Percentiles rank a stretch among this genome's conserved stretches.
These are phyloP conservation scores for Scaptomyza hsui DNA, from an alignment of 1,140 invertebrate genomes.

Conservation along the genomic window DNA sequence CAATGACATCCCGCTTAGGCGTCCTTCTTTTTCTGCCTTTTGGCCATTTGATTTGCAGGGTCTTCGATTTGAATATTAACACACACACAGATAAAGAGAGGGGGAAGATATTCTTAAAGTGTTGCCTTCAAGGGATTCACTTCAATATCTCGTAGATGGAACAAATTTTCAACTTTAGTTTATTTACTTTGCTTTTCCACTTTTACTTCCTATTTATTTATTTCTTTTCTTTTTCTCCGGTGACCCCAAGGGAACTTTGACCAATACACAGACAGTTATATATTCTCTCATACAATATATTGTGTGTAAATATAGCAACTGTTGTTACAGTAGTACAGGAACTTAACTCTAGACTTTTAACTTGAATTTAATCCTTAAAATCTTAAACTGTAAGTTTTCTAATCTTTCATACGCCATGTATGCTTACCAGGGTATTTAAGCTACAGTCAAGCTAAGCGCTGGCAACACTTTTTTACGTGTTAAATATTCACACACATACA, in stretches of 20 bases:
- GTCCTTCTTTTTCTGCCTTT: slow-evolving; percentile 49
- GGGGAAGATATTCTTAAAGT: slow-evolving; percentile 39
- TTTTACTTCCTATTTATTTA: background rate
- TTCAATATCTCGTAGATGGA: slow-evolving; percentile 25
- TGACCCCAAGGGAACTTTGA: slow-evolving; percentile 18
- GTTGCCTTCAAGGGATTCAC: slow-evolving; percentile 29
- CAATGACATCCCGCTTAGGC: slow-evolving; percentile 48
- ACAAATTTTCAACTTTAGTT: slow-evolving; percentile 37
- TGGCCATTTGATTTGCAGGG: slow-evolving; percentile 44
- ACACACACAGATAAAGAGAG: slow-evolving; percentile 31
- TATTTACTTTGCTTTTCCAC: slow-evolving; percentile 19
- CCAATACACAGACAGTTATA: slow-evolving; percentile 11
- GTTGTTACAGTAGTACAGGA: too few species aligned
- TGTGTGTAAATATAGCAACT: slow-evolving; percentile 2
- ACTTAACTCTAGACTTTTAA: too few species aligned
- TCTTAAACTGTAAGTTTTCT: too few species aligned
- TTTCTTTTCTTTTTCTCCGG: too few species aligned
- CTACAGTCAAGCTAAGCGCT: background rate
- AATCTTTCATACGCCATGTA: too few species aligned
- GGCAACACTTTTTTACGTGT: slow-evolving; percentile 15
- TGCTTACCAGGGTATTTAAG: background rate
- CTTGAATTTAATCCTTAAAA: background rate
- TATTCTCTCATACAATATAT: background rate
- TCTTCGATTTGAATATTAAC: slow-evolving; percentile 75
- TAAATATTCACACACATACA: slow-evolving; percentile 41